phyloP scores from a whole-genome alignment of 2,797 vertebrate species.

The Pipistrellus pygmaeus region DNA sequence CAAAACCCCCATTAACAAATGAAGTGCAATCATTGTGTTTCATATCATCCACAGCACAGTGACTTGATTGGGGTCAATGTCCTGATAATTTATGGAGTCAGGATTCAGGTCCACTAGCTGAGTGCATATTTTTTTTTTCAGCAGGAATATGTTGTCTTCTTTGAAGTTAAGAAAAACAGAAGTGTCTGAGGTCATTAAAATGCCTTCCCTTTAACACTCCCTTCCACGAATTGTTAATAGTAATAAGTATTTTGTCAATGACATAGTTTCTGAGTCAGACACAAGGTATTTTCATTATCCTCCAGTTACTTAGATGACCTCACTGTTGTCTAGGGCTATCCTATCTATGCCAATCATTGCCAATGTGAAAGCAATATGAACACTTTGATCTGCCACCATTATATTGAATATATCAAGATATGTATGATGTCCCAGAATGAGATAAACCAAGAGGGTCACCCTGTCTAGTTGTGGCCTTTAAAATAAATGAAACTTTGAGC shows the following conservation, averaged over 20 bases:
- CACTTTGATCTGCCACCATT: background rate
- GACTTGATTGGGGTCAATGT: background rate
- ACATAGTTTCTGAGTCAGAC: background rate
- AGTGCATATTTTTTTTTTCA: background rate
- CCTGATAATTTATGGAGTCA: background rate
- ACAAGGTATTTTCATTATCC: constrained; percentile 10
- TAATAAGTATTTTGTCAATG: background rate
- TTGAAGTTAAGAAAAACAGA: background rate
- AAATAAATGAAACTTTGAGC: constrained; percentile 8
- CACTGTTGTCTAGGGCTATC: background rate
- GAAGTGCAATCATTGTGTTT: background rate
- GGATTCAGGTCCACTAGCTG: background rate
- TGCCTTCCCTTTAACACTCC: background rate
- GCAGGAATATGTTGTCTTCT: background rate
- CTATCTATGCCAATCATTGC: background rate
- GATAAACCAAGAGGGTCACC: background rate
- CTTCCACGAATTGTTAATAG: background rate
- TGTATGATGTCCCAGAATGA: background rate
- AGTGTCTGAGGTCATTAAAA: background rate
- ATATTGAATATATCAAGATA: constrained; percentile 28
- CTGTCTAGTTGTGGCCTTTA: background rate
- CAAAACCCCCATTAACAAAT: background rate
- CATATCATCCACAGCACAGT: background rate
- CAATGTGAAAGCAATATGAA: background rate
- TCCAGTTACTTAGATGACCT: background rate